phyloP scores from a whole-genome alignment of 2,113 vertebrate genomes.

The Centropus unirufus region DNA sequence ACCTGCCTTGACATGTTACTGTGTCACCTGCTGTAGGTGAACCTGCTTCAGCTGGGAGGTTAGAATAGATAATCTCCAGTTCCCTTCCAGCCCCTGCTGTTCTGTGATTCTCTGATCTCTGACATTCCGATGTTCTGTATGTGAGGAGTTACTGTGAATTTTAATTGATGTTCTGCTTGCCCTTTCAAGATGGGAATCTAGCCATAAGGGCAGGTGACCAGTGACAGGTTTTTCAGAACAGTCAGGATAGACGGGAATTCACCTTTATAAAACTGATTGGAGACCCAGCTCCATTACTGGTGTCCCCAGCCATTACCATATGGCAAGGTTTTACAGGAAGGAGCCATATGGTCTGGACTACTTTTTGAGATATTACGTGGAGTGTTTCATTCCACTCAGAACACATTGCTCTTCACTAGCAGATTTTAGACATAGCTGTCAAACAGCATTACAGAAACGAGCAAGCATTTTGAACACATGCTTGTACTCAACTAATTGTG shows the following conservation, averaged over 20 bases:
- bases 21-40: too few species aligned
- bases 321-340: neutral
- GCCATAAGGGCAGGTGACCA: neutral
- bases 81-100: too few species aligned
- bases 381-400: neutral
- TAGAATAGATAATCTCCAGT: too few species aligned
- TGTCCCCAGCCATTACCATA: neutral
- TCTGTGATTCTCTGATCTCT: neutral
- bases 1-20: too few species aligned
- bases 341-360: neutral
- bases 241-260: neutral
- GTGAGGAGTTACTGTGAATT: neutral
- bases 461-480: neutral
- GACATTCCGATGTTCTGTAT: neutral
- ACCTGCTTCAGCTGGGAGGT: too few species aligned
- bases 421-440: conserved; percentile 30
- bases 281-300: neutral
- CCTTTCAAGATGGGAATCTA: neutral
- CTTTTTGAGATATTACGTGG: neutral
- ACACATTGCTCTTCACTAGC: neutral
- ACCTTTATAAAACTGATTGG: neutral
- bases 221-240: neutral
- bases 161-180: neutral
- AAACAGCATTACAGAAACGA: conserved; percentile 11
- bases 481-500: conserved; percentile 7